Conservation (phyloP, 2,888 invertebrate species). For the Dolichopus griseipennis region DNA sequence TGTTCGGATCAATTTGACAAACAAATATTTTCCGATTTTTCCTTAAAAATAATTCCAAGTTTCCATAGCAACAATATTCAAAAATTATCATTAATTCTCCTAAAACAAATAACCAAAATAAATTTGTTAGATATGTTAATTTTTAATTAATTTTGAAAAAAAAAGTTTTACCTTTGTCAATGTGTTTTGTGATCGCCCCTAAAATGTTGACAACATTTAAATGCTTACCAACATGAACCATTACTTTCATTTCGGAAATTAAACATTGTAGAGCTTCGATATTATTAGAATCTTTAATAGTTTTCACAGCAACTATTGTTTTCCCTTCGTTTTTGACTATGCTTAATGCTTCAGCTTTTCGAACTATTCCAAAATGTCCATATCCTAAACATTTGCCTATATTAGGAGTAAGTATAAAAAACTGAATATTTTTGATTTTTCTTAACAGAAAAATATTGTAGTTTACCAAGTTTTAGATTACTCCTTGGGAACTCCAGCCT, state of each 20-base stretch:
- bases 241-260: constrained; percentile 81
- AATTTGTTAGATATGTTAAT: background rate
- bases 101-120: constrained; percentile 29
- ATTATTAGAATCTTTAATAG: constrained; percentile 70
- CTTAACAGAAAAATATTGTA: background rate
- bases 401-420: background rate
- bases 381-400: constrained; percentile 74
- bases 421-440: background rate
- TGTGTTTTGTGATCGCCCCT: constrained; percentile 81
- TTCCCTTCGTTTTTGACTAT: constrained; percentile 60
- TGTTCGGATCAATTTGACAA: no score
- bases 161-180: constrained; percentile 74
- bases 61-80: constrained; percentile 44
- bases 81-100: constrained; percentile 88
- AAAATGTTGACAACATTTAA: constrained; percentile 84
- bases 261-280: constrained; percentile 61
- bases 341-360: constrained; percentile 72
- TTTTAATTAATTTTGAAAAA: no score
- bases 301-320: constrained; percentile 81
- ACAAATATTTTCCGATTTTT: no score
- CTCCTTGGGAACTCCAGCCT: constrained; percentile 88
- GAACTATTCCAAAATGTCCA: constrained; percentile 85
- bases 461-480: constrained; percentile 46
- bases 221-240: constrained; percentile 84
- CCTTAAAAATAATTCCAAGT: no score